phyloP scores from a whole-genome alignment of 2,888 invertebrate genomes.

The Crematogaster levior region DNA sequence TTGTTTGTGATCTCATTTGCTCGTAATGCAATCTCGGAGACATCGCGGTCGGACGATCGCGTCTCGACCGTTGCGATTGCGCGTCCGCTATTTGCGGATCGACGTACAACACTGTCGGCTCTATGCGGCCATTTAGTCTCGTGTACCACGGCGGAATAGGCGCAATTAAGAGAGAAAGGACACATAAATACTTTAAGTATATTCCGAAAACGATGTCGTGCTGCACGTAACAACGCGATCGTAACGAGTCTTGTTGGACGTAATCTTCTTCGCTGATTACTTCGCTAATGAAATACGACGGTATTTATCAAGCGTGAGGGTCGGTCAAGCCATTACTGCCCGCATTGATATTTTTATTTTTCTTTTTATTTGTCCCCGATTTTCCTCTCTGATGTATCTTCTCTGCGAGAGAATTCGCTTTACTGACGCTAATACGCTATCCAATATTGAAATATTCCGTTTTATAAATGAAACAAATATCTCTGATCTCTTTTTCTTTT shows the following conservation, averaged over 20 bases:
- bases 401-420: constrained; percentile 30
- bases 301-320: constrained; percentile 34
- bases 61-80: constrained; percentile 45
- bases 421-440: constrained; percentile 13
- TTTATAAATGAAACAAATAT: not conserved
- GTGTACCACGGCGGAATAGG: constrained; percentile 52
- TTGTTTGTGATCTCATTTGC: constrained; percentile 65
- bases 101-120: constrained; percentile 23
- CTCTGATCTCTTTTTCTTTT: not conserved
- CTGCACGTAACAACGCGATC: constrained; percentile 46
- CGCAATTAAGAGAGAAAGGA: constrained; percentile 27
- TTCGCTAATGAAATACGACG: constrained; percentile 37
- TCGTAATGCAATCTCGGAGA: constrained; percentile 58
- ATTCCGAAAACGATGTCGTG: constrained; percentile 47
- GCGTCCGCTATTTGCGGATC: constrained; percentile 25
- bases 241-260: constrained; percentile 55
- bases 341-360: not conserved
- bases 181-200: constrained; percentile 40
- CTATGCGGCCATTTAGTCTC: constrained; percentile 40
- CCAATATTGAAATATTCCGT: constrained; percentile 31
- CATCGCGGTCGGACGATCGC: constrained; percentile 39
- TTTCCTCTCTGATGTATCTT: constrained; percentile 12
- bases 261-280: constrained; percentile 49
- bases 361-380: not conserved
- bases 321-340: constrained; percentile 13